Base-by-base conservation (phyloP, 2,113 vertebrate genomes). In the Rhineura floridana region DNA sequence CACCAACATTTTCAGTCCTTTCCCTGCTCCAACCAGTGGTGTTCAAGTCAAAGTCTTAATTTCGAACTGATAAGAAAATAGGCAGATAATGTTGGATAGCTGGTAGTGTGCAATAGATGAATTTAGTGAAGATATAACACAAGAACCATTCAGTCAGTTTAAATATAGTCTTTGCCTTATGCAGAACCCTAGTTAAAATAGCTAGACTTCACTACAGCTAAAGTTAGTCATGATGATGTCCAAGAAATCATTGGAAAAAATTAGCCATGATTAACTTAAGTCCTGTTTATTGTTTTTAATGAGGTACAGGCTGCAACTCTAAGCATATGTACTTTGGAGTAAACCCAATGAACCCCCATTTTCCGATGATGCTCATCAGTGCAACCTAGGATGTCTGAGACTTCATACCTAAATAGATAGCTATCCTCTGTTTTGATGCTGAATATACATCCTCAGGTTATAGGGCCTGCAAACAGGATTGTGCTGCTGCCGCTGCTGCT, bases 41-140 rank as follows among this genome's bases (percentile, higher is more conserved):
- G 36, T 87, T 80, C 13, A 87, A 46, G 42, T 80, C 65, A 83
- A 42, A 55, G 46, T 80, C 76, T 80, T 55, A 55, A 87, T 69
- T 79, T 15, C 13, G 42, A 87, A 87, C 50, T 48, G 19, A 10
- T 63, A 73, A 88, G 42, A 36, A 59, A 88, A 63, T 72, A 72
- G 30, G 19, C 13, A 87, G 19, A 72, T 81, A 59, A 72, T 87
- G 67, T 87, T 80, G 50, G 67, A 42, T 59, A n/a, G 30, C 10
- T 72, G 12, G 30, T 73, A 59, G 9, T 62, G 21, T 81, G 79
- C 36, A 73, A 72, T 19, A 59, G 55, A 73, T 17, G 23, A 5
- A 19, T 82, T 62, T 55, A 30, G 39, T 42, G 19, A 82, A 81
- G 33, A 48, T 50, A 62, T 63, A 87, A n/a, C 25, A 75, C 15